A percentile compares a stretch with the other conserved stretches of the same genome.
phyloP scores from a whole-genome alignment of 2,113 vertebrate species.

The Pygoscelis adeliae region DNA sequence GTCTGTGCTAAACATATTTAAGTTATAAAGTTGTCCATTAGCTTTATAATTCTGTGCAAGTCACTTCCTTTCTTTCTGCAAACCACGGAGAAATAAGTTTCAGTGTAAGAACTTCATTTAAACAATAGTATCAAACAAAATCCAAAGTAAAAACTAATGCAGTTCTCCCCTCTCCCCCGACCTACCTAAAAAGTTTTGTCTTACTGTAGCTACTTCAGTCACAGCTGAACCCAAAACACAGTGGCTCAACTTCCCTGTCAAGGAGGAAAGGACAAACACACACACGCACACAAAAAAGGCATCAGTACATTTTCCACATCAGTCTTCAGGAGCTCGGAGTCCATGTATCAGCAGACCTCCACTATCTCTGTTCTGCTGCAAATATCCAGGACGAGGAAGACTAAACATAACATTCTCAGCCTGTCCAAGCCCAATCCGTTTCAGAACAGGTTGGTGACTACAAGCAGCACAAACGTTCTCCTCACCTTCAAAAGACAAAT shows the following conservation, averaged over 20 bases:
- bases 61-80: background rate
- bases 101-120: background rate
- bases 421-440: background rate
- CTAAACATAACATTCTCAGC: background rate
- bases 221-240: background rate
- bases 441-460: background rate
- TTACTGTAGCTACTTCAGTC: background rate
- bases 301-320: background rate
- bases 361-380: background rate
- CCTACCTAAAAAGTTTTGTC: background rate
- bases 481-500: background rate
- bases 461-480: background rate
- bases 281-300: background rate
- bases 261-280: background rate
- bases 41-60: background rate
- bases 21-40: background rate
- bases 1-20: background rate
- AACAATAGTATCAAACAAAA: background rate
- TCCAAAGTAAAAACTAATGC: background rate
- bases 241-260: background rate
- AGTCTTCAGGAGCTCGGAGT: background rate
- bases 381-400: background rate
- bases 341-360: background rate
- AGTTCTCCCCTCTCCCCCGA: accelerated
- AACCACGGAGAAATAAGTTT: background rate